phyloP scores from a whole-genome alignment of 2,797 vertebrate species.

The Petrocephalus schoutedeni region DNA sequence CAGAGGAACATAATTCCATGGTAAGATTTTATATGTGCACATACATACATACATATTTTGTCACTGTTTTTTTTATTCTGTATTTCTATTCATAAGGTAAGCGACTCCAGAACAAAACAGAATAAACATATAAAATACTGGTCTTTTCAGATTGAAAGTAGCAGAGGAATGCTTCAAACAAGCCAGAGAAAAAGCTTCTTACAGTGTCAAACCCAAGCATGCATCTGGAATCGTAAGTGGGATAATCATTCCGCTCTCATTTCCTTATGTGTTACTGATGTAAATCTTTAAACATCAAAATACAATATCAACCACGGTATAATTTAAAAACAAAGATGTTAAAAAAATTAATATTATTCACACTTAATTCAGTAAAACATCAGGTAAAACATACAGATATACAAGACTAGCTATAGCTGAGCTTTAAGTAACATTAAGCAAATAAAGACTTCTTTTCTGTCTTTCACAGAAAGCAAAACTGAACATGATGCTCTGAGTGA shows the following conservation, averaged over 20 bases:
- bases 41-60: not conserved
- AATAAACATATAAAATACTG: slow-evolving; percentile 3
- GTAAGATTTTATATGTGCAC: not conserved
- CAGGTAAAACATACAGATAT: not conserved
- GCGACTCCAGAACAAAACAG: not conserved
- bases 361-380: not conserved
- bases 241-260: not conserved
- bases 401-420: not conserved
- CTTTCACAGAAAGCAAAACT: slow-evolving; percentile 91
- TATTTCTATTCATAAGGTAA: not conserved
- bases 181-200: slow-evolving; percentile 80
- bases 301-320: not conserved
- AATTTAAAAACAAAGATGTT: not conserved
- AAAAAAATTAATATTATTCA: not conserved
- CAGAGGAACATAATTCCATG: not conserved
- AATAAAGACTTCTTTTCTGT: slow-evolving; percentile 36
- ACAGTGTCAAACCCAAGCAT: slow-evolving; percentile 87
- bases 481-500: slow-evolving; percentile 84
- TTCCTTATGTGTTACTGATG: not conserved
- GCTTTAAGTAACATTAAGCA: not conserved
- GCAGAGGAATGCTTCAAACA: slow-evolving; percentile 84
- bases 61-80: not conserved
- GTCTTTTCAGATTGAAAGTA: slow-evolving; percentile 74
- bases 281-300: not conserved
- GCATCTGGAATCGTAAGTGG: slow-evolving; percentile 85